These are phyloP conservation scores for Tapera naevia DNA, from an alignment of 2,797 vertebrate genomes.

Conservation along the genomic window DNA sequence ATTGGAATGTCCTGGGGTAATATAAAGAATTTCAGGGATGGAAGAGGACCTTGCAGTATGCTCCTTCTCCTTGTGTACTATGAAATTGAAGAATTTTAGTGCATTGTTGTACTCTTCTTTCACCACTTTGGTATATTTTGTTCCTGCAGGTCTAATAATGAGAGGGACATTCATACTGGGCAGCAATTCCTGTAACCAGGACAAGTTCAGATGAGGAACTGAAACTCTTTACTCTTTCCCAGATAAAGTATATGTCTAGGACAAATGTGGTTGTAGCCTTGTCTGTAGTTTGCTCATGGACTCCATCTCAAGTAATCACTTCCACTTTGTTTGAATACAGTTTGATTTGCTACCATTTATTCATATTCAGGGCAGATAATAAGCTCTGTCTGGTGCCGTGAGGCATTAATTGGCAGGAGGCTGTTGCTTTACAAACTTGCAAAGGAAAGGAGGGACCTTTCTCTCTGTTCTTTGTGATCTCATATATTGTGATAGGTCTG, in stretches of 20 bases:
- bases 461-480: neutral
- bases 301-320: neutral
- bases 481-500: neutral
- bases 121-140: neutral
- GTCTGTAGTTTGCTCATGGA: neutral
- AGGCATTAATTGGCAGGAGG: neutral
- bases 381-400: neutral
- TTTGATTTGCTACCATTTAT: neutral
- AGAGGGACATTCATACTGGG: neutral
- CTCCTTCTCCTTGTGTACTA: neutral
- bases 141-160: neutral
- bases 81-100: neutral
- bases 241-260: neutral
- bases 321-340: neutral
- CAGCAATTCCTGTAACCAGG: neutral
- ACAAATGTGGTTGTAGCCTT: rapidly evolving
- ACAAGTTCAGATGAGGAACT: neutral
- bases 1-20: neutral
- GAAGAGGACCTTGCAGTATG: neutral
- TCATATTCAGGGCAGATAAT: neutral
- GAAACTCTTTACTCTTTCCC: neutral
- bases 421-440: neutral
- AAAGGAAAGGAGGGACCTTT: neutral
- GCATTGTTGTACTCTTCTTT: neutral
- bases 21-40: neutral